Conservation (phyloP, 1,140 invertebrate genomes). For the Radopholus similis region DNA sequence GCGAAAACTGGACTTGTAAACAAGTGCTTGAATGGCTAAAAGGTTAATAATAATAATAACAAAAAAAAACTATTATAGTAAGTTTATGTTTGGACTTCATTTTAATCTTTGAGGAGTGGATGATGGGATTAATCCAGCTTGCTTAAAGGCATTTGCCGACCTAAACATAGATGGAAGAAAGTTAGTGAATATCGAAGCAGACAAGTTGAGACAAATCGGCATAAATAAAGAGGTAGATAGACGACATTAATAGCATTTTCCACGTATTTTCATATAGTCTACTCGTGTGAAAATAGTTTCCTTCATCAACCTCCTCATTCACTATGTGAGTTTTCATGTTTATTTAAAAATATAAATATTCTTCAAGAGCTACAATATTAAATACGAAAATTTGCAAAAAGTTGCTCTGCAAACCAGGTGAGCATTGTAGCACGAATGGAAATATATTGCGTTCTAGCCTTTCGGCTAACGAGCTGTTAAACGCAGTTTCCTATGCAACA, state of each 20-base stretch:
- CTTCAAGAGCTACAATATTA: conserved; percentile 32
- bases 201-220: conserved; percentile 20
- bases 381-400: conserved; percentile 36
- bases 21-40: conserved; percentile 29
- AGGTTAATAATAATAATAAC: conserved; percentile 6
- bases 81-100: background rate
- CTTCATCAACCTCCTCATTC: conserved; percentile 23
- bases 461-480: conserved; percentile 31
- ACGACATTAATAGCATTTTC: no score
- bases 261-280: no score
- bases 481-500: conserved; percentile 30
- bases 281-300: conserved; percentile 26
- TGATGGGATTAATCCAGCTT: conserved; percentile 20
- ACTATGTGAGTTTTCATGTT: conserved; percentile 27
- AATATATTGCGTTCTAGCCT: background rate
- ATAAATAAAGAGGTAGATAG: conserved; percentile 37
- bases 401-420: conserved; percentile 24
- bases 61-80: background rate
- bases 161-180: conserved; percentile 18
- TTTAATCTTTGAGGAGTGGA: conserved; percentile 31
- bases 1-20: conserved; percentile 15
- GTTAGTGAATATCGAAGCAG: conserved; percentile 24
- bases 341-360: background rate
- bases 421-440: background rate
- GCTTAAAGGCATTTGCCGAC: conserved; percentile 18